These are phyloP conservation scores for Candoia aspera DNA, from an alignment of 2,113 vertebrate species.

Conservation along the genomic window DNA sequence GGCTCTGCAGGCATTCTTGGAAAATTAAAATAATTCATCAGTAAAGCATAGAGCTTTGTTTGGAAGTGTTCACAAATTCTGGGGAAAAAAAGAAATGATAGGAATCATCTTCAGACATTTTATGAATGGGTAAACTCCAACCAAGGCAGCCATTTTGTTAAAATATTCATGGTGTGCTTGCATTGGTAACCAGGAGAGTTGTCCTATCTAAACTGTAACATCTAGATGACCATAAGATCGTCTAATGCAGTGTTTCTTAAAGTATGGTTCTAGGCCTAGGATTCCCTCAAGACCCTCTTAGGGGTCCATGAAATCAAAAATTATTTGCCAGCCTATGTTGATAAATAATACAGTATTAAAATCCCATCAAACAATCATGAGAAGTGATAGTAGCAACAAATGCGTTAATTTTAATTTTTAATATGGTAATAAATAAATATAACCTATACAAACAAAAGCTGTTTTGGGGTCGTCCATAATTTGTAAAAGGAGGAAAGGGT, in stretches of 20 bases:
- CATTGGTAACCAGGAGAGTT: neutral
- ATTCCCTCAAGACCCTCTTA: neutral
- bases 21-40: neutral
- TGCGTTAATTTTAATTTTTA: neutral
- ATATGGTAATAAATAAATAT: neutral
- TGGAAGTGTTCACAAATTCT: neutral
- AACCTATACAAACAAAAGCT: neutral
- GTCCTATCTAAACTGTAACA: neutral
- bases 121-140: neutral
- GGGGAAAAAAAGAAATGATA: neutral
- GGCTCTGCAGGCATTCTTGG: neutral
- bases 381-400: neutral
- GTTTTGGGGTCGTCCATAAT: neutral
- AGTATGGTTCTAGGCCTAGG: neutral
- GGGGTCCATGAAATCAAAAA: neutral
- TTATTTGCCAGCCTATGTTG: neutral
- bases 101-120: neutral
- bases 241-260: neutral
- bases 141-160: neutral
- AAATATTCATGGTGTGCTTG: neutral
- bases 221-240: neutral
- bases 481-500: neutral
- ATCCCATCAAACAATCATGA: neutral
- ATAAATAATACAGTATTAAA: neutral
- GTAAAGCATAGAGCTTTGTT: neutral